Conservation (phyloP, 2,797 vertebrate genomes). For the Typhlichthys subterraneus region DNA sequence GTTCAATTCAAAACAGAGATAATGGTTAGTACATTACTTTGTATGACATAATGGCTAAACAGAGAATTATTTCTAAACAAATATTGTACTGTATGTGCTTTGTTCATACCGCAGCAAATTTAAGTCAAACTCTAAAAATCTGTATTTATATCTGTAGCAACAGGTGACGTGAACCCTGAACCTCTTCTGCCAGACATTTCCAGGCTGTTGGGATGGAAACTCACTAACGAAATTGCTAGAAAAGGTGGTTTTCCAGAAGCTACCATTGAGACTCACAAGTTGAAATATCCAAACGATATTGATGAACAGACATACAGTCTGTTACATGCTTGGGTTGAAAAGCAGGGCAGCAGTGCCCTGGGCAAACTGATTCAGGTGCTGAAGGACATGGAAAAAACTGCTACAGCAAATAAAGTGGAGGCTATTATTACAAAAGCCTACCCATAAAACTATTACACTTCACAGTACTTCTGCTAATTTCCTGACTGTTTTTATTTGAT, state of each 20-base stretch:
- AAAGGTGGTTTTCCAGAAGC: rapidly evolving
- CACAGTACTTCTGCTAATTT: too few relatives aligned
- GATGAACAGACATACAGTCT: conserved; percentile 31
- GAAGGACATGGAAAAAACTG: rapidly evolving
- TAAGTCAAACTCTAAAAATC: neutral
- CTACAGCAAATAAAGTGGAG: neutral
- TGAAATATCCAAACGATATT: rapidly evolving
- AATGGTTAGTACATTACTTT: too few relatives aligned
- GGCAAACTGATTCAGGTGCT: conserved; percentile 18
- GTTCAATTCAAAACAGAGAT: too few relatives aligned
- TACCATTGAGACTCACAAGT: rapidly evolving
- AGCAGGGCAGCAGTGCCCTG: neutral
- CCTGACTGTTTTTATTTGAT: too few relatives aligned
- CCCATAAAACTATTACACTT: too few relatives aligned
- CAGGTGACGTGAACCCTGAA: conserved; percentile 17
- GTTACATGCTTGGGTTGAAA: conserved; percentile 32
- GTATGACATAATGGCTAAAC: too few relatives aligned
- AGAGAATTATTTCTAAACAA: too few relatives aligned
- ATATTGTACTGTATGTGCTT: too few relatives aligned
- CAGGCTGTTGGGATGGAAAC: conserved; percentile 23
- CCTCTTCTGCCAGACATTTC: conserved; percentile 31
- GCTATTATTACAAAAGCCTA: neutral
- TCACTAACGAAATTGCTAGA: conserved; percentile 40
- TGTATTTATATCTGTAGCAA: conserved; percentile 13
- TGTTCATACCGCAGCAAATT: neutral